Percentiles rank a stretch among this genome's conserved stretches.
phyloP scores from a whole-genome alignment of 64 coral and sea anemone species.

The Trachythela sp. region DNA sequence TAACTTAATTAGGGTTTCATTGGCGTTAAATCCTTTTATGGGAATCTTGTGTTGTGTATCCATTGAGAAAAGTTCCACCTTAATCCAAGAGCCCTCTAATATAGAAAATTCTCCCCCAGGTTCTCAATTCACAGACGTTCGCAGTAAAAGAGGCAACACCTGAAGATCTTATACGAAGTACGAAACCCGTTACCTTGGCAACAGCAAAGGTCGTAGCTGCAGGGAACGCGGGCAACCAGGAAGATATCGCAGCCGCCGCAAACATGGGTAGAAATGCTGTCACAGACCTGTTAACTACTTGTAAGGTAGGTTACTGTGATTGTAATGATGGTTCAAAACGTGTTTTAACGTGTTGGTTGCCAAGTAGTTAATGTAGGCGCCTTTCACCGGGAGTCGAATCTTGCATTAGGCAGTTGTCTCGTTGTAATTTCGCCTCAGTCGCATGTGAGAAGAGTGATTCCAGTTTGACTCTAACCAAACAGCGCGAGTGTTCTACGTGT shows the following conservation, averaged over 20 bases:
- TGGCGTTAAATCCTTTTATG: too few relatives aligned
- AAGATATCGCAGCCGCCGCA: constrained; percentile 78
- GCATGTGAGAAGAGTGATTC: too few relatives aligned
- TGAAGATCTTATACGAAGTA: constrained; percentile 90
- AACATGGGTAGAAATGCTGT: constrained; percentile 95
- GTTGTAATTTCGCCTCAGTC: too few relatives aligned
- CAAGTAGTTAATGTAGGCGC: too few relatives aligned
- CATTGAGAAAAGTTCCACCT: background rate
- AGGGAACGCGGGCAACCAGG: constrained; percentile 84
- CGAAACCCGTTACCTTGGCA: constrained; percentile 88
- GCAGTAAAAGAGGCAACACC: constrained; percentile 73
- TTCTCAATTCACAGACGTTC: constrained; percentile 32
- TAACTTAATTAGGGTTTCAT: too few relatives aligned
- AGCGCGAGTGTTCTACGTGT: too few relatives aligned
- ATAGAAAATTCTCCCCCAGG: background rate
- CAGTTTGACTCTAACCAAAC: too few relatives aligned
- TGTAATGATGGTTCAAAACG: background rate
- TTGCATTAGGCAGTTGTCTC: too few relatives aligned
- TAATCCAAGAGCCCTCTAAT: background rate
- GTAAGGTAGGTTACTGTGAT: constrained; percentile 55
- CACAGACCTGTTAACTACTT: constrained; percentile 83
- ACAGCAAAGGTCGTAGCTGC: constrained; percentile 95
- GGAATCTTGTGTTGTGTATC: too few relatives aligned
- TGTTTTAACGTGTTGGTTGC: background rate
- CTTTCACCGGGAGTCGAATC: too few relatives aligned